Evolutionary conservation across 2,113 vertebrate species (phyloP).

Genomic region (Sinocyclocheilus rhinocerous): DNA sequence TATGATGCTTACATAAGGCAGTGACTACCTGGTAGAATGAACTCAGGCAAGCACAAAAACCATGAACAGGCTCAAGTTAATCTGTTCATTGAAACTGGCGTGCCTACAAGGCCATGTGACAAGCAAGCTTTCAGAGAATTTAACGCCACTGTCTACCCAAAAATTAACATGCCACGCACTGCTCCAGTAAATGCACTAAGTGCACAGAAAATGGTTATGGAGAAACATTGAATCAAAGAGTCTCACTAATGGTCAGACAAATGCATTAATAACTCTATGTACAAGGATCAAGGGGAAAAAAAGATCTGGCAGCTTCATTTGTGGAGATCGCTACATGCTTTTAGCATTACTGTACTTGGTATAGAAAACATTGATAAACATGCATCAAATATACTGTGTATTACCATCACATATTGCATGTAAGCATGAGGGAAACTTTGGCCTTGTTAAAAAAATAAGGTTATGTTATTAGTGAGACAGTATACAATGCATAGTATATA

Average conservation of each 20-base stretch:
- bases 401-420: background rate
- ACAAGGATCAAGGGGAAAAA: background rate
- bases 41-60: background rate
- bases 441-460: no score
- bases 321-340: background rate
- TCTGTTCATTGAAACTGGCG: conserved; percentile 28
- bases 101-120: conserved; percentile 23
- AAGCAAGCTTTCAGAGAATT: conserved; percentile 22
- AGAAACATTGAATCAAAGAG: background rate
- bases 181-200: background rate
- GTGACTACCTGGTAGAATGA: background rate
- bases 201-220: conserved; percentile 11
- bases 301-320: background rate
- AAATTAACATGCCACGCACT: background rate
- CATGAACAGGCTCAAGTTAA: conserved; percentile 33
- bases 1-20: conserved; percentile 15
- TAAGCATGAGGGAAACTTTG: background rate
- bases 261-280: background rate
- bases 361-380: background rate
- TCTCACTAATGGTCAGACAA: background rate
- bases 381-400: background rate
- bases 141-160: conserved; percentile 13
- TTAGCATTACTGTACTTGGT: background rate
- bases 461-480: background rate
- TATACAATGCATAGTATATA: background rate